Evolutionary conservation across 2,113 vertebrate genomes (phyloP), one percentile per base, ranked within the genome.

Genomic region (Nycticorax nycticorax): DNA sequence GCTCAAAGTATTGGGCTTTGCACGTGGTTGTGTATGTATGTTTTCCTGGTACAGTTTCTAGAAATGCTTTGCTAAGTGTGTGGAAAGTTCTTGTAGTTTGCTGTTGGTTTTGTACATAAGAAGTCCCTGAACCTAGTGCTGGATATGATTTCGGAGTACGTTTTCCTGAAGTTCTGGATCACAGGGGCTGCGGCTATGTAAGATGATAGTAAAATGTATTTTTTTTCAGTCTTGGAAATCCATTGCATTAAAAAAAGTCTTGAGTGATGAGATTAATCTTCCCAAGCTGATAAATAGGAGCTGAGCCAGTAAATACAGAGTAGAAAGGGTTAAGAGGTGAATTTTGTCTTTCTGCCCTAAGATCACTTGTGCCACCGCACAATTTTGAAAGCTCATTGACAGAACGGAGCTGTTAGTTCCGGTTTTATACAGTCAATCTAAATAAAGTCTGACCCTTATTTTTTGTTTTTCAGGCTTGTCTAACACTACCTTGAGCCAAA

Each of bases 391-490:
- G 53, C 32, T 69, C 3, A 23, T 50, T 85, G 79, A 43, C 57
- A 57, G 59, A 82, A 69, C 28, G 43, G 32, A 83, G 21, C 66
- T 78, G 27, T 69, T 92, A 39, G 48, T 92, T 96, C 67, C 16
- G n/a, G 37, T 87, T 96, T 93, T 89, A 30, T 64, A 9, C 6
- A 26, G 24, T 88, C 41, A 63, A 30, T 86, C 68, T 80, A 62
- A 88, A 74, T 93, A 52, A 91, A 78, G 35, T 39, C 47, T 91
- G 88, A 87, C 63, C 26, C 32, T 86, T 86, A n/a, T 37, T 57
- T 92, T 88, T 85, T 92, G 43, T 88, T 33, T 92, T 96, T 53
- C 67, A 93, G 84, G 37, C 86, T 85, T 92, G 63, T 79, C 68
- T 95, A 64, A 55, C 13, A 3, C 53, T 69, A 45, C 75, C 47